Conservation (phyloP, 2,797 vertebrate genomes). For the Sphenopsis melanotis region DNA sequence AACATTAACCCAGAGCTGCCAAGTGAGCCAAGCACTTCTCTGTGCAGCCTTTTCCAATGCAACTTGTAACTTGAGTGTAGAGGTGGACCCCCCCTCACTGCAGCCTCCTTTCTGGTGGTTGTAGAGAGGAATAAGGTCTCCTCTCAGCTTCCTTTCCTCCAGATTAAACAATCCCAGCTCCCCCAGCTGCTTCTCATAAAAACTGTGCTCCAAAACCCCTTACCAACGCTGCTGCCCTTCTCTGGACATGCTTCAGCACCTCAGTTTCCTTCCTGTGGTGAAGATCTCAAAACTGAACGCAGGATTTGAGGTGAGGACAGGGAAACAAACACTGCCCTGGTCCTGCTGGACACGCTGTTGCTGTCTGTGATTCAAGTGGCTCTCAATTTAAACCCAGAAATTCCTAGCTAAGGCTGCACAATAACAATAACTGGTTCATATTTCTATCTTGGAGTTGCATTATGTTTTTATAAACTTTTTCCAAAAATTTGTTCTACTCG, state of each 20-base stretch:
- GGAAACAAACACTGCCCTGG: rapidly evolving
- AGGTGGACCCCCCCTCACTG: rapidly evolving
- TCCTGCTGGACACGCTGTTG: not conserved
- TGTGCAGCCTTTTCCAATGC: not conserved
- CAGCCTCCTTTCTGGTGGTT: not conserved
- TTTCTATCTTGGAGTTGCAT: not conserved
- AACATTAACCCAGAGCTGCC: not conserved
- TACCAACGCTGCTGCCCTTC: not conserved
- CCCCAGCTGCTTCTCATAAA: not conserved
- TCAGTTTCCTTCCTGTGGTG: not conserved
- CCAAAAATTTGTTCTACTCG: not conserved
- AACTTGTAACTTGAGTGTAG: not conserved
- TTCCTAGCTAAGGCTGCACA: not conserved
- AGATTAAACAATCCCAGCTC: not conserved
- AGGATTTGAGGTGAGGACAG: not conserved
- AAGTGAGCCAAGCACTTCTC: not conserved
- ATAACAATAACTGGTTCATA: not conserved
- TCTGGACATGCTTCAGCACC: not conserved
- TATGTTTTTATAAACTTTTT: not conserved
- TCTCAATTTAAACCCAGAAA: not conserved
- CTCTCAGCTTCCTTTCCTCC: not conserved
- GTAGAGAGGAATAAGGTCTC: rapidly evolving
- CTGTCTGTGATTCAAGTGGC: not conserved
- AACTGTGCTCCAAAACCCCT: not conserved
- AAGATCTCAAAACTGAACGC: not conserved